phyloP scores from a whole-genome alignment of 2,797 vertebrate species.

The Phalanger gymnotis region DNA sequence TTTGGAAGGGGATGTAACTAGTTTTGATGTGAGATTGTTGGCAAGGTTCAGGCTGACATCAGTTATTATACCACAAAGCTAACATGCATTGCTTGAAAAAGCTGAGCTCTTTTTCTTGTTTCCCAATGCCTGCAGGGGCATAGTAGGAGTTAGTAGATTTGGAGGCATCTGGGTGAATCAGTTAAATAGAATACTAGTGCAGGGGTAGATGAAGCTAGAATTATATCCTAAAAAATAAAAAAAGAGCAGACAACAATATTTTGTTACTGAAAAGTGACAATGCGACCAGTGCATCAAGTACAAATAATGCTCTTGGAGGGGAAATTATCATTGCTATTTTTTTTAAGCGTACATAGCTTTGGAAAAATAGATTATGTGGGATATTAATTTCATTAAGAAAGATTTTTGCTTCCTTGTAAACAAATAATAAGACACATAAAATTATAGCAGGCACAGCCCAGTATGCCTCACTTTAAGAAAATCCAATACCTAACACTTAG shows the following conservation, averaged over 20 bases:
- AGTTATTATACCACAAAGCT: conserved; percentile 78
- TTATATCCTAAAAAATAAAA: conserved; percentile 4
- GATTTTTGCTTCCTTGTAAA: conserved; percentile 49
- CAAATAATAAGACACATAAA: conserved; percentile 54
- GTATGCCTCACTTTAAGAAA: conserved; percentile 46
- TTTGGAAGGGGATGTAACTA: conserved; percentile 74
- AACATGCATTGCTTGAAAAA: conserved; percentile 59
- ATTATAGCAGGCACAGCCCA: conserved; percentile 31
- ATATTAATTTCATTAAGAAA: conserved; percentile 60
- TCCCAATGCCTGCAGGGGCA: background rate
- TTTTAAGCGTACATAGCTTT: conserved; percentile 29
- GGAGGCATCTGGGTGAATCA: background rate
- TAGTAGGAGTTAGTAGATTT: background rate
- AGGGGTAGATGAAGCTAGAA: conserved; percentile 40
- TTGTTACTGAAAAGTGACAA: conserved; percentile 33
- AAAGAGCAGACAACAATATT: background rate
- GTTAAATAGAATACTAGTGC: conserved; percentile 10
- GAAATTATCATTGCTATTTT: conserved; percentile 47
- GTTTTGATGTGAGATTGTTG: conserved; percentile 80
- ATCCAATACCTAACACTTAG: background rate
- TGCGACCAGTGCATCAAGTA: conserved; percentile 48
- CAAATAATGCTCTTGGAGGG: conserved; percentile 59
- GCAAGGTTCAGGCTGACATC: conserved; percentile 82
- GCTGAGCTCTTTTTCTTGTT: conserved; percentile 31
- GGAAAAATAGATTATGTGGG: conserved; percentile 59